Conservation (phyloP, 2,113 vertebrate species). For the Columbina picui region DNA sequence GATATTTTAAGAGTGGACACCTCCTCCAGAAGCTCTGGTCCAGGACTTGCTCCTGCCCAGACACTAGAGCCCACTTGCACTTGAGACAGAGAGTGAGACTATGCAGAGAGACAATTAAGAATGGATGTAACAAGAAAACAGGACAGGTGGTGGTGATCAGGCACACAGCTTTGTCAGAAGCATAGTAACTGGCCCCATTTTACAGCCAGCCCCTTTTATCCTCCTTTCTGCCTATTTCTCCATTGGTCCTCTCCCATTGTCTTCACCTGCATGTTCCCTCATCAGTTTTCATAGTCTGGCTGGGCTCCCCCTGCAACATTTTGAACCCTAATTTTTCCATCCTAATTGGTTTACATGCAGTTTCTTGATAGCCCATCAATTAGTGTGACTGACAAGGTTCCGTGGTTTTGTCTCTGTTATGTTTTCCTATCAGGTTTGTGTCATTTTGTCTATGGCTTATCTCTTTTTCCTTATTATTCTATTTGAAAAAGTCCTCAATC, state of each 20-base stretch:
- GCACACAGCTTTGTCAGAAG: not conserved
- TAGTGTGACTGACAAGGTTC: not conserved
- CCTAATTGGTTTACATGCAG: not conserved
- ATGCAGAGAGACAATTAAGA: not conserved
- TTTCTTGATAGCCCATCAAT: not conserved
- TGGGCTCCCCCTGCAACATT: accelerated
- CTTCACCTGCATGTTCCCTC: not conserved
- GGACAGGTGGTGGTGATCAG: not conserved
- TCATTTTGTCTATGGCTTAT: not conserved
- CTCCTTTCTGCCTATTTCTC: not conserved
- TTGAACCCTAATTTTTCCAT: not conserved
- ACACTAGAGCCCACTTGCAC: not conserved
- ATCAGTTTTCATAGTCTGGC: accelerated
- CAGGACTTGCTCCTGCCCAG: too few species aligned
- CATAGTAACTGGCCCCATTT: not conserved
- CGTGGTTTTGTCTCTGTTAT: not conserved
- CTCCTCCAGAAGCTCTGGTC: not conserved
- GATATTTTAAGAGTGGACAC: accelerated
- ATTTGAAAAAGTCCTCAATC: not conserved
- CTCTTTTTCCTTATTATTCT: not conserved
- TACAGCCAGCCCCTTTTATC: not conserved
- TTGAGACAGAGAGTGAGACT: accelerated
- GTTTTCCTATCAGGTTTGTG: not conserved
- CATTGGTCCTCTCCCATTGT: not conserved
- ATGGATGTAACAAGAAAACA: not conserved